Evolutionary conservation across 2,888 invertebrate species (phyloP), one percentile per base, ranked within the genome.

Genomic region (Mayetiola destructor): DNA sequence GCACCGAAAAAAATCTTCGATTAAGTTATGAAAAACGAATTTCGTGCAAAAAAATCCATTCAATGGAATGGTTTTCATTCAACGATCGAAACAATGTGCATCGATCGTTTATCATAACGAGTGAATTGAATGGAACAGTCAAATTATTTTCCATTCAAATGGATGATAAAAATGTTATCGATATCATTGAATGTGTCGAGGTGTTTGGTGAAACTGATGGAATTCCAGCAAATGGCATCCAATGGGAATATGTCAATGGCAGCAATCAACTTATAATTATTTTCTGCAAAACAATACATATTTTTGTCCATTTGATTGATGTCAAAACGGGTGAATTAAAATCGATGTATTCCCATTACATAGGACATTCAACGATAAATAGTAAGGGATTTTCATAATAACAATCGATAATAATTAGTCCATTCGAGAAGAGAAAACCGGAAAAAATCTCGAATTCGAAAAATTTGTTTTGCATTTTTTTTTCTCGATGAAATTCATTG

Each of bases 61-160:
- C 53, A 27, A 30, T 53, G 16, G 53, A 53, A 53, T 53, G 53
- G 53, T 53, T 53, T 20, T 16, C 53, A 20, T 32, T 53, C 30
- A 10, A 5, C 4, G 53, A 53, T 30, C 29, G 30, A 53, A 8
- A 12, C 12, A 20, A 32, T 30, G 29, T 9, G 6, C 18, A 18
- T 16, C 30, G 30, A 18, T 53, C 53, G 3, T 53, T 29, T 32
- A 12, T 53, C 1, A 6, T 53, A 29, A 29, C 20, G 12, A 20
- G 53, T 53, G 53, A 53, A 30, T 30, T 53, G 2, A 32, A 32
- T 2, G 53, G 53, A 8, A 16, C 14, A 16, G 30, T 53, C 30
- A 18, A 12, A 18, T 18, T 53, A 12, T 32, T 10, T 32, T 2
- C 20, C 18, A 20, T 53, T 4, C 16, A n/a, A 18, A 18, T 16